A percentile compares a stretch with the other conserved stretches of the same genome.
These are phyloP conservation scores for Syrrhaptes paradoxus DNA, from an alignment of 2,113 vertebrate genomes.

Conservation along the genomic window DNA sequence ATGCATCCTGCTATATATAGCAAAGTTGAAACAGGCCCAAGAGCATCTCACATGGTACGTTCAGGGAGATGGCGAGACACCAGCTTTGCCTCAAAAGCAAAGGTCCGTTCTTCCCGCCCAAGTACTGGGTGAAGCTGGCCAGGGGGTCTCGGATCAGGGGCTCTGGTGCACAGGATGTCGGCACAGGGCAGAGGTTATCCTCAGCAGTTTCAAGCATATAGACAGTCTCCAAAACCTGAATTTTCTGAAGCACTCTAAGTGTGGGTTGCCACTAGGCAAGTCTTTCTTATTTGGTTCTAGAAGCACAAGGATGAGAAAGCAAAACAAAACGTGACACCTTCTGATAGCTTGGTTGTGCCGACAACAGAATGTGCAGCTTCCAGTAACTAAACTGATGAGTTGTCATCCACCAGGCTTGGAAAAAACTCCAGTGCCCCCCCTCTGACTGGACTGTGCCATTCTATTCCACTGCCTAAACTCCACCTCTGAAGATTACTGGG, in stretches of 20 bases:
- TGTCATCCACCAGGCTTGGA: slow-evolving; percentile 2
- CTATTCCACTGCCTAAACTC: background rate
- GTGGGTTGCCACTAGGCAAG: background rate
- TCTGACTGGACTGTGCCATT: background rate
- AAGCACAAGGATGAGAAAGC: background rate
- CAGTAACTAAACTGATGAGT: background rate
- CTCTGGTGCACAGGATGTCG: background rate
- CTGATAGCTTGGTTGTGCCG: background rate
- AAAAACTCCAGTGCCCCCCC: background rate
- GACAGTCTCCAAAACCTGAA: background rate
- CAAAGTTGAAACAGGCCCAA: background rate
- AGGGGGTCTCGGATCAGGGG: background rate
- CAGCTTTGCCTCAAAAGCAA: background rate
- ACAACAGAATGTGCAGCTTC: background rate
- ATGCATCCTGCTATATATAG: background rate
- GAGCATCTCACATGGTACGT: fast-evolving
- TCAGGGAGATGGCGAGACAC: background rate
- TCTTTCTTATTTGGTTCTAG: background rate
- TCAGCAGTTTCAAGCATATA: background rate
- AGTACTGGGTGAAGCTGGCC: background rate
- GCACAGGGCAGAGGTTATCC: background rate
- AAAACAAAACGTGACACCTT: background rate
- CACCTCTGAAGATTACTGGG: background rate
- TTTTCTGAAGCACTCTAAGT: background rate
- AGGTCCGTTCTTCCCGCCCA: background rate